Evolutionary conservation across 2,113 vertebrate species (phyloP).

Genomic region (Anhinga anhinga): DNA sequence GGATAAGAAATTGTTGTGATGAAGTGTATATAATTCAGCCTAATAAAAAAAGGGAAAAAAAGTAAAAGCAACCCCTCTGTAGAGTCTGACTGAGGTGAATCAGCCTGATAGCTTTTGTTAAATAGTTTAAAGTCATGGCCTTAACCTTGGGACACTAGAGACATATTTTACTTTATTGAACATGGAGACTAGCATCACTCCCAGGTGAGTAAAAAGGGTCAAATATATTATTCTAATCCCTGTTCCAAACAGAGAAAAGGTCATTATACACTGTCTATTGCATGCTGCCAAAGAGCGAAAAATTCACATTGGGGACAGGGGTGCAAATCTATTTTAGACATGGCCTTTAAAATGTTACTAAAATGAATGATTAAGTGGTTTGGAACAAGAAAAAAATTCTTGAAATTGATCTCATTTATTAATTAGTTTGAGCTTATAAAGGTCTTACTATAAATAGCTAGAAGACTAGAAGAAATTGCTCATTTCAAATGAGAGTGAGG

Average conservation of each 20-base stretch:
- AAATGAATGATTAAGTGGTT: slow-evolving; percentile 81
- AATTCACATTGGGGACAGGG: slow-evolving; percentile 76
- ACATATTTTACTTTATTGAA: slow-evolving; percentile 83
- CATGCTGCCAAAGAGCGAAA: slow-evolving; percentile 76
- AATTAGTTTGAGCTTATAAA: slow-evolving; percentile 81
- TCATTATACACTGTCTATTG: slow-evolving; percentile 76
- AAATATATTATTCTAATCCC: slow-evolving; percentile 87
- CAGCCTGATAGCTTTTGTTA: slow-evolving; percentile 70
- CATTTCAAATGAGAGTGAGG: slow-evolving; percentile 61
- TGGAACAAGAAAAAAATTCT: slow-evolving; percentile 71
- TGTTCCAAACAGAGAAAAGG: slow-evolving; percentile 84
- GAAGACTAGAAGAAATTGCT: slow-evolving; percentile 68
- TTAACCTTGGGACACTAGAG: slow-evolving; percentile 79
- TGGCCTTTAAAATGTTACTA: slow-evolving; percentile 81
- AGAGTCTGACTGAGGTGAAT: slow-evolving; percentile 65
- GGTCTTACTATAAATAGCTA: slow-evolving; percentile 80
- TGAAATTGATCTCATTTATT: slow-evolving; percentile 82
- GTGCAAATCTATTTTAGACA: slow-evolving; percentile 81
- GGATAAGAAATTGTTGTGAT: slow-evolving; percentile 71
- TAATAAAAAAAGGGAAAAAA: neutral
- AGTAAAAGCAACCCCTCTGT: neutral
- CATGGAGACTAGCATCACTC: slow-evolving; percentile 77
- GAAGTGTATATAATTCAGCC: slow-evolving; percentile 64
- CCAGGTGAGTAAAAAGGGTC: slow-evolving; percentile 80
- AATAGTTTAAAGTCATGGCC: slow-evolving; percentile 79